Evolutionary conservation across 2,113 vertebrate genomes (phyloP).

Genomic region (Dasyprocta punctata): DNA sequence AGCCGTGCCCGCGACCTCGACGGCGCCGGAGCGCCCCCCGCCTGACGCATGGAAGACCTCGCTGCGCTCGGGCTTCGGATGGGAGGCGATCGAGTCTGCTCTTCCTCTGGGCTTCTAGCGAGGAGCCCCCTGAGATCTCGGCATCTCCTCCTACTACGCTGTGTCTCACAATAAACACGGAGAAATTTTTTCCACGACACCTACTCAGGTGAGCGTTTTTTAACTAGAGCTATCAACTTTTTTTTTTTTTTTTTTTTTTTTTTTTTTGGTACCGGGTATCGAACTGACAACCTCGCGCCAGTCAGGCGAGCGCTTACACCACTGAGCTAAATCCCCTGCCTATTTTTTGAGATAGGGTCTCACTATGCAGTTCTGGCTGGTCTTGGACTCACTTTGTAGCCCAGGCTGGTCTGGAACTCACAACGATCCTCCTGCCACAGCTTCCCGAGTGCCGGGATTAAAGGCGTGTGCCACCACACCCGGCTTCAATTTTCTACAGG

Average conservation of each 20-base stretch:
- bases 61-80: neutral
- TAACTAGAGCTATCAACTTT: neutral
- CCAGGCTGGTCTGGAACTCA: no score
- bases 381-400: no score
- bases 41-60: neutral
- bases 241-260: no score
- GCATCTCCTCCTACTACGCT: neutral
- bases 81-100: neutral
- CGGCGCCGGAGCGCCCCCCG: neutral
- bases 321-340: no score
- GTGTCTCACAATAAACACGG: conserved; percentile 55
- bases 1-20: neutral
- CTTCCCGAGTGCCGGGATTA: no score
- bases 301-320: no score
- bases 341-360: no score
- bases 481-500: neutral
- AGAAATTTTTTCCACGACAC: neutral
- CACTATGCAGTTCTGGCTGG: no score
- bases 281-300: no score
- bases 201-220: neutral
- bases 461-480: no score
- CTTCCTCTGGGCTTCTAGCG: neutral
- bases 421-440: no score
- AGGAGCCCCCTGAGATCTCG: neutral
- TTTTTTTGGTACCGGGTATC: no score